These are phyloP conservation scores for Rattus rattus DNA, from an alignment of 2,113 vertebrate species.

Conservation along the genomic window DNA sequence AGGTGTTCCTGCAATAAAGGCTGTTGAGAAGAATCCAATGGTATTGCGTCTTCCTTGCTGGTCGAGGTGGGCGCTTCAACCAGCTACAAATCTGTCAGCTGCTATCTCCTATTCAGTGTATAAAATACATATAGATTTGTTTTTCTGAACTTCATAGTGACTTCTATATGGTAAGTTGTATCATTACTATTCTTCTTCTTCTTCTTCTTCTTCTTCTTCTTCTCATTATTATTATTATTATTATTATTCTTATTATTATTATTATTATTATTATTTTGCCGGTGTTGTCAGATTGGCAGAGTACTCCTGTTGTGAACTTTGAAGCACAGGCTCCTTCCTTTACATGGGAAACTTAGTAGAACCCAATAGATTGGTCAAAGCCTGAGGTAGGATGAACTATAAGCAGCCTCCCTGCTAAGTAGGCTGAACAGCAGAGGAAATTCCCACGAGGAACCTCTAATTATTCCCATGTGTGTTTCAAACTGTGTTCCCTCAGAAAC, in stretches of 20 bases:
- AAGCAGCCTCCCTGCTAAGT: background rate
- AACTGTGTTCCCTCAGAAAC: conserved; percentile 53
- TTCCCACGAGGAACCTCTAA: conserved; percentile 7
- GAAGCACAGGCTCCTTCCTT: background rate
- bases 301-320: background rate
- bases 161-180: background rate
- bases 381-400: background rate
- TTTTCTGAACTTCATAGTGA: background rate
- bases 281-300: background rate
- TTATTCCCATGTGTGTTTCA: conserved; percentile 17
- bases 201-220: too few relatives aligned
- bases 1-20: too few relatives aligned
- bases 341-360: background rate
- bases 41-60: too few relatives aligned
- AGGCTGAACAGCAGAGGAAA: background rate
- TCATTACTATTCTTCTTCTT: too few relatives aligned
- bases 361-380: background rate
- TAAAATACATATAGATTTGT: background rate
- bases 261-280: background rate
- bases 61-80: too few relatives aligned
- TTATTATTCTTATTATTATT: too few relatives aligned
- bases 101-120: background rate
- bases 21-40: too few relatives aligned
- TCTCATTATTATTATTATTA: too few relatives aligned
- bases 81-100: background rate